Base-by-base conservation (phyloP, 2,113 vertebrate genomes). In the human (Homo sapiens) region DNA sequence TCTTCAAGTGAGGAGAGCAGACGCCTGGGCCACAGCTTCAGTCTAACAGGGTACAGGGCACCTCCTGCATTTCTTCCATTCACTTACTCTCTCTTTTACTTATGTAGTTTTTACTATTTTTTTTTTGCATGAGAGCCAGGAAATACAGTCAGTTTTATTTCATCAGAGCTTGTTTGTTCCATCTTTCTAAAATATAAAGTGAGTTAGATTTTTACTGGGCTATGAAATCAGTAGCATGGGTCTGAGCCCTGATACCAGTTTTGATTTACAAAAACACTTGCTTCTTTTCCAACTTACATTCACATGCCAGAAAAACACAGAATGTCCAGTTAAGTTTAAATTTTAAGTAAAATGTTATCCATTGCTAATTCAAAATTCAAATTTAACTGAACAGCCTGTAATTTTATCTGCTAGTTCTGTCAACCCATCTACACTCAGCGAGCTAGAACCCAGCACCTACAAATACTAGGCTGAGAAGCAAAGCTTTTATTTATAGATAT, bases 341-440 rank as follows among this genome's bases (percentile, higher is more conserved):
- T 73, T 61, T 85, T 64, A 79, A 64, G 70, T 85, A 59, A 55
- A 66, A 52, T 22, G 20, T 52, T 30, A 27, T 81, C n/a, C 10
- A 11, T 76, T 70, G 8, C n/a, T 81, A 80, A n/a, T 64, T 64
- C n/a, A 12, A 59, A 72, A 85, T 57, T 73, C 27, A n/a, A 68
- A 80, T 81, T 57, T 86, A 76, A 85, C 17, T 50, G 8, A 79
- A 35, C 20, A 84, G 10, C 3, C n/a, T 70, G 2, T 70, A 50
- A 40, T 38, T 95, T 93, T 68, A 43, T 66, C 85, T 87, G 38
- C 13, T 70, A 78, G 38, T 52, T 61, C 43, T 78, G 50, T 8
- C 48, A 81, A 78, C 3, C 25, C 12, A 81, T 3, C 43, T 22
- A 59, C 20, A 57, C 22, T 1, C 18, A 80, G 8, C n/a, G 40